Percentiles rank a stretch among this genome's conserved stretches.
phyloP scores from a whole-genome alignment of 2,113 vertebrate genomes.

The Capreolus pygargus region DNA sequence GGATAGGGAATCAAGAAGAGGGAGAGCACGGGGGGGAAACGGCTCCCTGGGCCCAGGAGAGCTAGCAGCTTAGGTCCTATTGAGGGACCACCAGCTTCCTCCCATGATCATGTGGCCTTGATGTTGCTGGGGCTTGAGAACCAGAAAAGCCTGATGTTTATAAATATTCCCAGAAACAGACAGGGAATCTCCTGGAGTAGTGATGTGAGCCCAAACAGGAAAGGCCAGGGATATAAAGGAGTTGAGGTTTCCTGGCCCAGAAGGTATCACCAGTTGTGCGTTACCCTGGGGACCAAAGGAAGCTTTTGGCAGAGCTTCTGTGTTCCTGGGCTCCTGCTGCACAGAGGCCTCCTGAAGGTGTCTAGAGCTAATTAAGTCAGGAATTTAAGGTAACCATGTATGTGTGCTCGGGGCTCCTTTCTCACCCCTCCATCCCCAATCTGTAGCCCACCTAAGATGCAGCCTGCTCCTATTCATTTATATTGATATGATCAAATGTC shows the following conservation, averaged over 20 bases:
- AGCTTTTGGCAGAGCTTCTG: neutral
- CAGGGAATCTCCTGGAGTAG: neutral
- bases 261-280: neutral
- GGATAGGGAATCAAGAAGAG: neutral
- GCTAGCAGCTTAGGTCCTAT: neutral
- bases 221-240: neutral
- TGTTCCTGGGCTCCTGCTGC: neutral
- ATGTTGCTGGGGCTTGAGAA: neutral
- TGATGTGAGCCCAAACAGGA: neutral
- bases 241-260: neutral
- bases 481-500: neutral
- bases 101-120: neutral
- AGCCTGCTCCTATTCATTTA: neutral
- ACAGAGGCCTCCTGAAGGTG: neutral
- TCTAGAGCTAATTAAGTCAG: neutral
- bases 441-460: neutral
- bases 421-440: neutral
- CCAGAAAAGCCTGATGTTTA: neutral
- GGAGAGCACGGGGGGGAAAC: neutral
- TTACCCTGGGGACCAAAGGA: neutral
- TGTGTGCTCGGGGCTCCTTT: neutral
- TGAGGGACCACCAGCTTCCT: neutral
- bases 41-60: neutral
- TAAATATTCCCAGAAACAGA: neutral
- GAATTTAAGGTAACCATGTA: neutral